Evolutionary conservation across 2,113 vertebrate species (phyloP).

Genomic region (Chauna torquata): DNA sequence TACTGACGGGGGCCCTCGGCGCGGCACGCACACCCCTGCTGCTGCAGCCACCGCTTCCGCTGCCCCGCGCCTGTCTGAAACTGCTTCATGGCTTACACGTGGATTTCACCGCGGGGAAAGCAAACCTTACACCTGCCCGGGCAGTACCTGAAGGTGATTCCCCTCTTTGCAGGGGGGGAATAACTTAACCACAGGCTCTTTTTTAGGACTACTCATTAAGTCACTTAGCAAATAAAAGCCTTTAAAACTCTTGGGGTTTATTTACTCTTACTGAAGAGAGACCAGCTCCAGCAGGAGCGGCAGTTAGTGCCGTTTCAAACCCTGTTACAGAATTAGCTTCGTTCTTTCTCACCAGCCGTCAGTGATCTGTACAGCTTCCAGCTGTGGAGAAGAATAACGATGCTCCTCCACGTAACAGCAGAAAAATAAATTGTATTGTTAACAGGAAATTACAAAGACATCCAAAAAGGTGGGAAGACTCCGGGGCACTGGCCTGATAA

Average conservation of each 20-base stretch:
- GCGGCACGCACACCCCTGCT: too few species aligned
- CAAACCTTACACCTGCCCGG: too few species aligned
- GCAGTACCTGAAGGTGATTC: too few species aligned
- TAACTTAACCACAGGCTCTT: not conserved
- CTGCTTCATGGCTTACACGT: too few species aligned
- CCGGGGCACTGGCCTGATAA: too few species aligned
- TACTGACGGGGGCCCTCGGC: too few species aligned
- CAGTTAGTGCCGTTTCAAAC: not conserved
- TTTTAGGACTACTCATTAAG: not conserved
- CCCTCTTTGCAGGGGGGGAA: too few species aligned
- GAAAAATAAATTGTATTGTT: not conserved
- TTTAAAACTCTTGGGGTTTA: not conserved
- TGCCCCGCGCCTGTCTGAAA: too few species aligned
- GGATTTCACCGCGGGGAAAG: too few species aligned
- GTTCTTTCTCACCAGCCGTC: not conserved
- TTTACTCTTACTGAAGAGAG: not conserved
- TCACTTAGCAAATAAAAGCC: not conserved
- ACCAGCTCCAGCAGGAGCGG: not conserved
- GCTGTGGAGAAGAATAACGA: rapidly evolving
- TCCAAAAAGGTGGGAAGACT: not conserved
- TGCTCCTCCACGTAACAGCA: rapidly evolving
- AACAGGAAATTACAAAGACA: not conserved
- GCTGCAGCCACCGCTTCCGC: too few species aligned
- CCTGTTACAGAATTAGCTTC: not conserved
- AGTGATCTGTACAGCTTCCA: not conserved